Percentiles rank a stretch among this genome's conserved stretches.
phyloP scores from a whole-genome alignment of 2,113 vertebrate species.

The Taxidea taxus region DNA sequence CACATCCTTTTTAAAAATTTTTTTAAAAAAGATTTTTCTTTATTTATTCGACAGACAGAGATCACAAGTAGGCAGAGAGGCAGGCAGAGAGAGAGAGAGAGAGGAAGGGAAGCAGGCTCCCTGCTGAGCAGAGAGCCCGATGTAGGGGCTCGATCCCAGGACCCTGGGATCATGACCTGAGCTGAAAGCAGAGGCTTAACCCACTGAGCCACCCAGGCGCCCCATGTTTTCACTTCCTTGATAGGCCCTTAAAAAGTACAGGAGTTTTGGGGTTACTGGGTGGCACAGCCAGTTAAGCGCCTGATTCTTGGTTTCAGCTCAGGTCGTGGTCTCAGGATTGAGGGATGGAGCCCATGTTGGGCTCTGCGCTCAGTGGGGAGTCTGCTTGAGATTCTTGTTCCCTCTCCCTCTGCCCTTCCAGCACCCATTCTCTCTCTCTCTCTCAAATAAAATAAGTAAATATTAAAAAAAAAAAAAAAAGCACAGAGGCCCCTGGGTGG shows the following conservation, averaged over 20 bases:
- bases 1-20: too few relatives aligned
- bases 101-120: too few relatives aligned
- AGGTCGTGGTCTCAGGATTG: neutral
- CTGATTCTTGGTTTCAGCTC: neutral
- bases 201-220: too few relatives aligned
- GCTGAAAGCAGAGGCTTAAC: too few relatives aligned
- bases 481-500: neutral
- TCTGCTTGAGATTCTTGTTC: neutral
- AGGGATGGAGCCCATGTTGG: neutral
- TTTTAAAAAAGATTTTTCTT: too few relatives aligned
- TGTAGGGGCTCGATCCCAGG: too few relatives aligned
- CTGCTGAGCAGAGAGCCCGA: too few relatives aligned
- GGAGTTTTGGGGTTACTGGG: neutral
- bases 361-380: neutral
- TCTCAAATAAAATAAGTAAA: neutral
- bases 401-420: neutral
- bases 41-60: too few relatives aligned
- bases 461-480: neutral
- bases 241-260: neutral
- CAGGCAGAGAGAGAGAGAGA: too few relatives aligned
- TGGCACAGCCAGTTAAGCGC: neutral
- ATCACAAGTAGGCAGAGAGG: too few relatives aligned
- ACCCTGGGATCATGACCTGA: too few relatives aligned
- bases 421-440: neutral
- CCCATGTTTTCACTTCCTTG: neutral